Percentiles rank a stretch among this genome's conserved stretches.
phyloP scores from a whole-genome alignment of 2,888 invertebrate genomes.

The Cantharis rustica region DNA sequence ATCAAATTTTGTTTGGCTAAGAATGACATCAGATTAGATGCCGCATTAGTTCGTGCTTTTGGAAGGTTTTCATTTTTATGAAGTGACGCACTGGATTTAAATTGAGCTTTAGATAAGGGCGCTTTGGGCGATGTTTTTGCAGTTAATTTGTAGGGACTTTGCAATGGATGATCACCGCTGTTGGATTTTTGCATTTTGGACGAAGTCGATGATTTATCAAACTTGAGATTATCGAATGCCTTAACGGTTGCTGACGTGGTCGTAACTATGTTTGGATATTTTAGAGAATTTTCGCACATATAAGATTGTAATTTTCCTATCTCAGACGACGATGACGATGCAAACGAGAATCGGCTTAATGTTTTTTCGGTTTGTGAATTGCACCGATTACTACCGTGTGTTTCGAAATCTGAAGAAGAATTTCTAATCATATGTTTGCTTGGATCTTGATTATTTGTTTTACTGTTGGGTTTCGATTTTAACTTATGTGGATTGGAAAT shows the following conservation, averaged over 20 bases:
- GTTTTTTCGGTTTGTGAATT: neutral
- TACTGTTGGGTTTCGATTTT: neutral
- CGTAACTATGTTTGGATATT: conserved; percentile 28
- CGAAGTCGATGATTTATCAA: neutral
- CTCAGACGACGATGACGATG: neutral
- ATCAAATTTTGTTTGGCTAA: neutral
- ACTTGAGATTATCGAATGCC: neutral
- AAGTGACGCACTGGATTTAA: neutral
- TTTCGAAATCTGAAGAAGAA: neutral
- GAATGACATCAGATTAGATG: neutral
- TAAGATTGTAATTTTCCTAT: conserved; percentile 6
- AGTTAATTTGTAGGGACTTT: neutral
- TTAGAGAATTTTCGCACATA: conserved; percentile 24
- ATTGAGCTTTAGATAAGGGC: neutral
- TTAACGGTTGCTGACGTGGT: conserved; percentile 32
- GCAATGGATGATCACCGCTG: neutral
- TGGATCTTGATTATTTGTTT: neutral
- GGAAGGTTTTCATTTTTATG: neutral
- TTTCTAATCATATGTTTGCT: neutral
- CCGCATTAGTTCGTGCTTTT: neutral
- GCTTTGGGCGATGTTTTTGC: neutral
- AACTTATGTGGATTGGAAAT: neutral
- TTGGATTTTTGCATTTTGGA: neutral
- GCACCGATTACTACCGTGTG: neutral
- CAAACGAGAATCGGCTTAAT: neutral